Percentiles rank a stretch among this genome's conserved stretches.
Evolutionary conservation across 2,888 invertebrate genomes (phyloP).

Genomic region (Steinernema carpocapsae): DNA sequence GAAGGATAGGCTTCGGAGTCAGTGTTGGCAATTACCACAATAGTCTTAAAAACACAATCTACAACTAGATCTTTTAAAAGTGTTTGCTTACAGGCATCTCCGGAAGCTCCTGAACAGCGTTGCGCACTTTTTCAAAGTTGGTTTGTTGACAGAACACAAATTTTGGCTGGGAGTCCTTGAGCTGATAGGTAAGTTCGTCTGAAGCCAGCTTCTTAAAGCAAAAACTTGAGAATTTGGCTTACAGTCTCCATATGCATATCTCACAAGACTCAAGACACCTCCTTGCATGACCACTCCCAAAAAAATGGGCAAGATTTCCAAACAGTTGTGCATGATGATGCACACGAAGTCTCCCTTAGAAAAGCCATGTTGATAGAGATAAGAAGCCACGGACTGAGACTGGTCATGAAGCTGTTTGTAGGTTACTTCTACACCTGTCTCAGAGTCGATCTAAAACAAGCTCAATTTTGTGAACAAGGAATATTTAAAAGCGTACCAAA

Average conservation of each 20-base stretch:
- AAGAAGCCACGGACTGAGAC: slow-evolving; percentile 47
- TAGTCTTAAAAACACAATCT: no score
- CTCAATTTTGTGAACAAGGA: background rate
- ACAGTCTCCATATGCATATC: slow-evolving; percentile 51
- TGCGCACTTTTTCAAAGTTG: no score
- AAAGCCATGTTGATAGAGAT: slow-evolving; percentile 48
- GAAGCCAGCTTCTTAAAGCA: no score
- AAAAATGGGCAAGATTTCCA: slow-evolving; percentile 53
- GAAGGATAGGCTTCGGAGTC: background rate
- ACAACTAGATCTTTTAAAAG: no score
- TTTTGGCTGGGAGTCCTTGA: background rate
- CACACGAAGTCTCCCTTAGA: slow-evolving; percentile 51
- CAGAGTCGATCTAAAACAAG: slow-evolving; percentile 30
- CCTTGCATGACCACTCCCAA: slow-evolving; percentile 48
- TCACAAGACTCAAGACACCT: slow-evolving; percentile 59
- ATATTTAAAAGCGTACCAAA: background rate
- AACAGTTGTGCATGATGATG: slow-evolving; percentile 54
- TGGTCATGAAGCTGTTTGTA: slow-evolving; percentile 36
- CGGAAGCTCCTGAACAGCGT: no score
- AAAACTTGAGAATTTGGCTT: slow-evolving; percentile 39
- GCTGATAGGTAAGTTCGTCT: background rate
- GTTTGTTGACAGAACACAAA: no score
- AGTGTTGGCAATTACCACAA: no score
- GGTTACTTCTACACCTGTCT: slow-evolving; percentile 18
- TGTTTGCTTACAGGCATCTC: no score